phyloP scores from a whole-genome alignment of 2,113 vertebrate genomes.

The Platichthys flesus region DNA sequence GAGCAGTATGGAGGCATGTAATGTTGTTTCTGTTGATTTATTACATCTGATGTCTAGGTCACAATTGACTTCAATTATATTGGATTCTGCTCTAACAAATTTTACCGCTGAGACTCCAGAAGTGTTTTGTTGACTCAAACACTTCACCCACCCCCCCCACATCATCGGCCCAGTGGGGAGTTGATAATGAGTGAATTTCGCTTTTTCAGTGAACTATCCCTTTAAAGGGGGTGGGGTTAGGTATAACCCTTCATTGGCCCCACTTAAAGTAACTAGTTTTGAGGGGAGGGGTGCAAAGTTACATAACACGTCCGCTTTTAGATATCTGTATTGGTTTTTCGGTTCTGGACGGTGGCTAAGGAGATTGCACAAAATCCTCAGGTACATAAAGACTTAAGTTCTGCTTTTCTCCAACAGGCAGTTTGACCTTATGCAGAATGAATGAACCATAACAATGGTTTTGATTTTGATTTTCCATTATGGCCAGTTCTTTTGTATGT shows the following conservation, averaged over 20 bases:
- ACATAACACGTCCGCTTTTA: slow-evolving; percentile 59
- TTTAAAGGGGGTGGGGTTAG: slow-evolving; percentile 37
- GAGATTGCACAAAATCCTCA: neutral
- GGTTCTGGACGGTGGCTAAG: slow-evolving; percentile 19
- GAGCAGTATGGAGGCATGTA: too few species aligned
- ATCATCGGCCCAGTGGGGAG: too few species aligned
- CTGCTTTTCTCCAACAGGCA: neutral
- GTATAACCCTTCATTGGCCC: slow-evolving; percentile 51
- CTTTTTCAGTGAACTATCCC: too few species aligned
- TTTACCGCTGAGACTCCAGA: too few species aligned
- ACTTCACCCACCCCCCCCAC: too few species aligned
- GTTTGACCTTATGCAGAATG: neutral
- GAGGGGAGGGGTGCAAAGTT: slow-evolving; percentile 52
- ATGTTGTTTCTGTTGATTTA: too few species aligned
- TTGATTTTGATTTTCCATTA: neutral
- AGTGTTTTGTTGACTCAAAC: too few species aligned
- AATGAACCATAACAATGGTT: neutral
- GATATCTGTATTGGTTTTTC: slow-evolving; percentile 24
- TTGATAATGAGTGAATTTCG: too few species aligned
- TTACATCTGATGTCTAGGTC: too few species aligned
- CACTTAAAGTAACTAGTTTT: slow-evolving; percentile 64
- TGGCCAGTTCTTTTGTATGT: neutral
- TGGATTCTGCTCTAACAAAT: too few species aligned
- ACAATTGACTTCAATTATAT: too few species aligned
- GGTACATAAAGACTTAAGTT: neutral